Percentiles rank a stretch among this genome's conserved stretches.
phyloP scores from a whole-genome alignment of 2,113 vertebrate genomes.

The Gobio gobio region DNA sequence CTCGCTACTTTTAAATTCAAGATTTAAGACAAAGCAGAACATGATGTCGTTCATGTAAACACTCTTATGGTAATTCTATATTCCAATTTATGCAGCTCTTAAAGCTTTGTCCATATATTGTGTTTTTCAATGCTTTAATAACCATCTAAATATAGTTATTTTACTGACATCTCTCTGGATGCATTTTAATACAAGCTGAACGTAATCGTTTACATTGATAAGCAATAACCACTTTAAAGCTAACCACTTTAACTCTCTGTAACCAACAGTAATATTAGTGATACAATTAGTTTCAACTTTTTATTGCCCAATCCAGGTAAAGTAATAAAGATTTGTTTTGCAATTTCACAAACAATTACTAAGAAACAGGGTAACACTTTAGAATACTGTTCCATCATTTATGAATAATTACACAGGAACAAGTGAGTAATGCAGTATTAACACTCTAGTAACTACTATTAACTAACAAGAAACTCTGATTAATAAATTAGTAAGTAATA shows the following conservation, averaged over 20 bases:
- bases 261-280: too few species aligned
- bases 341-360: too few species aligned
- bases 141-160: neutral
- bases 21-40: conserved; percentile 6
- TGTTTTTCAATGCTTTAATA: neutral
- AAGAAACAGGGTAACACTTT: too few species aligned
- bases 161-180: neutral
- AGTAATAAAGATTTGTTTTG: neutral
- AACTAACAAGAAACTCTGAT: too few species aligned
- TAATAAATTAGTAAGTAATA: too few species aligned
- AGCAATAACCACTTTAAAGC: neutral
- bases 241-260: neutral
- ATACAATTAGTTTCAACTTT: too few species aligned
- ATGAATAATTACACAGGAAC: too few species aligned
- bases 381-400: too few species aligned
- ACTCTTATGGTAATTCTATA: neutral
- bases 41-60: neutral
- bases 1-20: neutral
- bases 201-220: neutral
- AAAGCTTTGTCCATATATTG: neutral
- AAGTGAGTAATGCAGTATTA: too few species aligned
- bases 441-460: too few species aligned
- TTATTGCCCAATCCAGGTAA: neutral
- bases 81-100: neutral
- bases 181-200: neutral